Base-by-base conservation (phyloP, 2,888 invertebrate species). In the Acrobasis consociella region DNA sequence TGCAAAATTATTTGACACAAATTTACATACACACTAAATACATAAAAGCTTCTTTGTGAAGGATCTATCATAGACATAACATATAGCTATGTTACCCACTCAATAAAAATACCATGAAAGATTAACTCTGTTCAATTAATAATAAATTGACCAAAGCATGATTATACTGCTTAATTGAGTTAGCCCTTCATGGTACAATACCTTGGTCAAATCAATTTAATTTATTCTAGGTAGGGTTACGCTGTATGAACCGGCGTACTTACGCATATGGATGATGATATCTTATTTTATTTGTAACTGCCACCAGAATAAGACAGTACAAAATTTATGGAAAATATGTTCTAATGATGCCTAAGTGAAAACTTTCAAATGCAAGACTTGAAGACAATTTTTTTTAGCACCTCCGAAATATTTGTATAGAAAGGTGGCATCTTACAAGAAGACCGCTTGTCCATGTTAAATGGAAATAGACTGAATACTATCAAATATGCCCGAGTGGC, bases 31-130 rank as follows among this genome's bases (percentile, higher is more conserved):
- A 80, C 74, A 81, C 71, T 73, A 73, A 78, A 73, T 74, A 80
- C 69, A 78, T 76, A 75, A 70, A 76, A 82, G 81, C 82, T 73
- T 75, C 74, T 53, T 68, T 72, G 71, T 75, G 72, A 76, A 71
- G 69, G 69, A 71, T 75, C 69, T 80, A 76, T 70, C 63, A 69
- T 71, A 74, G 62, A 68, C 67, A 68, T 66, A 55, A 67, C 64
- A 76, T 71, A 74, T 58, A 63, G 67, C 68, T 72, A 72, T 71
- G 66, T 69, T 69, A 68, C 67, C 71, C 72, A 61, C 67, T 52
- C n/a, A 22, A 31, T 49, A 59, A 22, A 11, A 31, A 39, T 39
- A 55, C 55, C 55, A 55, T 55, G 39, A 17, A 55, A 55, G 55
- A 39, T 15, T 39, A 10, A 55, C 39, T 39, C 5, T 10, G 9